Evolutionary conservation across 2,113 vertebrate species (phyloP), one percentile per base, ranked within the genome.

Genomic region (Macquaria ambigua): DNA sequence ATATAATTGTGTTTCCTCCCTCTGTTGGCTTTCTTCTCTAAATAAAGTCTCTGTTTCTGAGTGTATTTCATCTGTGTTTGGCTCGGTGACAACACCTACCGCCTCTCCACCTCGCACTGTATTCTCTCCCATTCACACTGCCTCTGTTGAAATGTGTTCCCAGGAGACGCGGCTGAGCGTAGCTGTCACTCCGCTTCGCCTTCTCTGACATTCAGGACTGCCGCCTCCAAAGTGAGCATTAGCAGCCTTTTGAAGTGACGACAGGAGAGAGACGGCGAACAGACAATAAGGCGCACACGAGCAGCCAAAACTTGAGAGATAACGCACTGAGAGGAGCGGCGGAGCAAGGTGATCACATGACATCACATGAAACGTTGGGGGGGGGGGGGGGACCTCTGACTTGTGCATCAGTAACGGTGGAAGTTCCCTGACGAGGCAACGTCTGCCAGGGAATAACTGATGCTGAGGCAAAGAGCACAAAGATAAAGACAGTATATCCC

Each of bases 211-310:
- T 15, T 74, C 55, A 79, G 78, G 84, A 74, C 90, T 10, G 77
- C 56, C 15, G 55, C 79, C 74, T 88, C 82, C 53, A 82, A 83
- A 89, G 72, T 74, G 77, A 90, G 83, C 79, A 88, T 88, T 87
- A 89, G 82, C 77, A 69, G 81, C 50, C 82, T 85, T 93, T 90
- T 88, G 92, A 93, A 87, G 90, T 69, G 86, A 76, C 53, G 62
- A 87, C 80, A 72, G 74, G 77, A 75, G 82, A 75, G 89, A 70
- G 82, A 88, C 3, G 4, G 64, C 12, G 67, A 84, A 74, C 76
- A 85, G 74, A 91, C 79, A 89, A 59, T 37, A 21, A 78, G 31
- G 39, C 37, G 14, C 70, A 18, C 67, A 20, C 0, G 39, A 68
- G 76, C 71, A 68, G 50, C 59, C 53, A 50, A 73, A 87, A 80